Evolutionary conservation across 2,888 invertebrate species (phyloP), one percentile per base, ranked within the genome.

Genomic region (Eueremaeus valkanovi): DNA sequence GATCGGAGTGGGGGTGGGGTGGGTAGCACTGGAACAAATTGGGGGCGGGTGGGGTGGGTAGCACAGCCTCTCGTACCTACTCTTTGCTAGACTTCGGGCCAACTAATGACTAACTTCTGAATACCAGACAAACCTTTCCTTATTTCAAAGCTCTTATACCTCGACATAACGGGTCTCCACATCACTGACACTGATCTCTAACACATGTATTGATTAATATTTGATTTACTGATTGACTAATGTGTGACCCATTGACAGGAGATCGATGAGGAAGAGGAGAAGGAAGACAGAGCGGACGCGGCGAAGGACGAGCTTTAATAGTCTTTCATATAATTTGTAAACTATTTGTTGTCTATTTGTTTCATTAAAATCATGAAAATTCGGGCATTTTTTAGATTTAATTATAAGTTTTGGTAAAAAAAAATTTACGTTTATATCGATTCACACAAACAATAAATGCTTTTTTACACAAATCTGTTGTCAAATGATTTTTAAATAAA

Each of bases 271-370:
- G 79, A 79, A 29, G 79, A 78, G 70, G 79, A 78, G 51, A 78
- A 77, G 63, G 79, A 78, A 66, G 78, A 79, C 13, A 77, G 76
- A 61, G 36, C 70, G 9, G 73, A 78, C 73, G 74, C 76, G 33
- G 75, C 77, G 40, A 79, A 78, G 76, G 79, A 79, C 74, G 79
- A 79, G 75, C 76, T 79, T 27, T 79, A 79, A 76, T 72, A 45
- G 58, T 42, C 49, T 63, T 75, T 75, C 75, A 75, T 68, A 74
- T 21, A 36, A 21, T 40, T 70, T 66, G 66, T 66, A 70, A 45
- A 45, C 70, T 45, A 70, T 70, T 70, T 70, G 70, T 70, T 70
- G 45, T 70, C 40, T 33, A 29, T 68, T 49, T 33, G 55, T 72
- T 72, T 33, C 72, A 51, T 72, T 45, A 36, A 33, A 51, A 73